Evolutionary conservation across 2,888 invertebrate genomes (phyloP), one percentile per base, ranked within the genome.

Genomic region (Xestoiulus laeticollis): DNA sequence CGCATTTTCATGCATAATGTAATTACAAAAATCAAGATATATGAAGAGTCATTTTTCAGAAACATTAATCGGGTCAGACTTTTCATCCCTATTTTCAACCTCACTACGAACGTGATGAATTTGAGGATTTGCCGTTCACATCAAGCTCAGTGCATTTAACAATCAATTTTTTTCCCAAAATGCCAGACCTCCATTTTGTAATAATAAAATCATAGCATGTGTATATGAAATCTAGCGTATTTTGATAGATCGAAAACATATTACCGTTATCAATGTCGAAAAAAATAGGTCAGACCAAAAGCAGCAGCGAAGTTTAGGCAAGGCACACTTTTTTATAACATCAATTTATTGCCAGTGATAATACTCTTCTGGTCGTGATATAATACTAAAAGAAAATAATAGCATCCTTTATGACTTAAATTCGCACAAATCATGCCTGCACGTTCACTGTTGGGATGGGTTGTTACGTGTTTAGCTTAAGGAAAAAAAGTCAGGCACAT

Each of bases 221-320:
- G 22, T 68, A 68, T 68, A 68, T 68, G 0, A n/a, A 68, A 68
- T 26, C 22, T 68, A n/a, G 68, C 68, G 22, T 68, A 68, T 68
- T 68, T 68, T 68, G 68, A 68, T 68, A 68, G 68, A 68, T 68
- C 68, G 68, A 68, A 68, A 68, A 68, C 68, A 68, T 68, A 68
- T 68, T 68, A 68, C 68, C 10, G 68, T 68, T 68, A 68, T 68
- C 68, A n/a, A 68, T 68, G 68, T 68, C 68, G 68, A 68, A 68
- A 68, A 48, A 68, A 68, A 68, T 68, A 68, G 68, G 68, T 68
- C 68, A 68, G 68, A n/a, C 68, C 68, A 22, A 68, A 68, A 68
- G 22, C 68, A 26, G 22, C 26, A n/a, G 68, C 26, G 68, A 10
- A 68, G 68, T 22, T 68, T 26, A 5, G 38, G 22, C 68, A 26